Evolutionary conservation across 2,797 vertebrate genomes (phyloP).

Genomic region (Dipus sagitta): DNA sequence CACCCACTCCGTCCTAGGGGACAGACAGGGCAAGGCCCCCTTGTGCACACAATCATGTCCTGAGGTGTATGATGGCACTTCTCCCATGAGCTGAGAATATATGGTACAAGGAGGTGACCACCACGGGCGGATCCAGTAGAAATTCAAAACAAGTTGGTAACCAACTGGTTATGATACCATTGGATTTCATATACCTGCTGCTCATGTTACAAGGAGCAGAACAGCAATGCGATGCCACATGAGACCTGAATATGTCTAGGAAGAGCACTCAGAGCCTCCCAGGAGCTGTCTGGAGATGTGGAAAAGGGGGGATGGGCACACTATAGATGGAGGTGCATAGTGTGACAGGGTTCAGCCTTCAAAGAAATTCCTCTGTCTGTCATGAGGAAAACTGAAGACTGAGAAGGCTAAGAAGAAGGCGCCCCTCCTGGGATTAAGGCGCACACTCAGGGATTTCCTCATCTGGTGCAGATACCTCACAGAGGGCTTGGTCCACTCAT

Average conservation of each 20-base stretch:
- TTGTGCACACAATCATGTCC: accelerated
- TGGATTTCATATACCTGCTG: accelerated
- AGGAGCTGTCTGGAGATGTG: no score
- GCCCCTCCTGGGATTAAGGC: accelerated
- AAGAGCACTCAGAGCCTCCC: no score
- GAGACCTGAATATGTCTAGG: no score
- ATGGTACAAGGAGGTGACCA: accelerated
- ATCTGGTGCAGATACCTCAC: accelerated
- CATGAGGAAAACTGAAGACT: no score
- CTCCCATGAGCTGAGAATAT: neutral
- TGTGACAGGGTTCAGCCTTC: no score
- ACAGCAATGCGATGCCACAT: no score
- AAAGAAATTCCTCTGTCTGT: no score
- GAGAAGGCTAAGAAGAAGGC: no score
- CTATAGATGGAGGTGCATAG: no score
- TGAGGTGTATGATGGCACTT: neutral
- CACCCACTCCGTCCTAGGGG: no score
- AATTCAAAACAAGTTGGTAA: neutral
- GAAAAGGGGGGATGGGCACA: no score
- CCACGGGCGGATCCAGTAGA: accelerated
- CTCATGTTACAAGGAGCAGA: neutral
- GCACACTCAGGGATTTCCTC: neutral
- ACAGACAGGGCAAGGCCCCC: neutral
- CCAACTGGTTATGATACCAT: neutral
- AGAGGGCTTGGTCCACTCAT: no score